Evolutionary conservation across 2,113 vertebrate species (phyloP).

Genomic region (Ranitomeya imitator): DNA sequence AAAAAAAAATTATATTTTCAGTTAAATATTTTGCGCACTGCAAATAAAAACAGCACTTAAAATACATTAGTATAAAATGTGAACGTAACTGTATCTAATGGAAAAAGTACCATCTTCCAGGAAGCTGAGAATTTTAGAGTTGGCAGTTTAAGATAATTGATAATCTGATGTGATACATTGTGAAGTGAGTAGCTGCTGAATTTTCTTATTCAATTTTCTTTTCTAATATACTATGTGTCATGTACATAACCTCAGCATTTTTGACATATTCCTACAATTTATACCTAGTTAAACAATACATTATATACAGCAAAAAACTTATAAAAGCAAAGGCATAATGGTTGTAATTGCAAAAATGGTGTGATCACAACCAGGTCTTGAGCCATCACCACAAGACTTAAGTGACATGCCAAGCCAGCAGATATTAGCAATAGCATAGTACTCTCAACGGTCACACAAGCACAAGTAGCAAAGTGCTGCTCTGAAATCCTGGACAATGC

Average conservation of each 20-base stretch:
- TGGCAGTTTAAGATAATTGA: conserved; percentile 32
- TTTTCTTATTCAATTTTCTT: not conserved
- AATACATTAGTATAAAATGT: conserved; percentile 40
- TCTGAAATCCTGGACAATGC: too few relatives aligned
- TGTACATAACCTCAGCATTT: not conserved
- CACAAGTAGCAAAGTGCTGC: too few relatives aligned
- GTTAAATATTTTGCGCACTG: conserved; percentile 35
- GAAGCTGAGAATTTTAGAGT: conserved; percentile 22
- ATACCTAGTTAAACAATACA: too few relatives aligned
- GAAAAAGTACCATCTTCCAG: not conserved
- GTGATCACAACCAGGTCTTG: too few relatives aligned
- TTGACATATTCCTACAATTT: not conserved
- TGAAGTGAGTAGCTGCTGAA: not conserved
- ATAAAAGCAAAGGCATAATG: too few relatives aligned
- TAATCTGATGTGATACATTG: not conserved
- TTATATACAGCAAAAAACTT: too few relatives aligned
- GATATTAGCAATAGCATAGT: too few relatives aligned
- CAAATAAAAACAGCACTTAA: conserved; percentile 50
- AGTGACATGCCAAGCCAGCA: too few relatives aligned
- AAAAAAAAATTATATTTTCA: conserved; percentile 26
- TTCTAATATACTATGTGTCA: not conserved
- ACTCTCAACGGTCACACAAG: too few relatives aligned
- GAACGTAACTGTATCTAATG: not conserved
- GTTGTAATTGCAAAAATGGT: too few relatives aligned
- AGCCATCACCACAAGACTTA: too few relatives aligned